phyloP scores from a whole-genome alignment of 2,113 vertebrate genomes.

The Gambusia holbrooki region DNA sequence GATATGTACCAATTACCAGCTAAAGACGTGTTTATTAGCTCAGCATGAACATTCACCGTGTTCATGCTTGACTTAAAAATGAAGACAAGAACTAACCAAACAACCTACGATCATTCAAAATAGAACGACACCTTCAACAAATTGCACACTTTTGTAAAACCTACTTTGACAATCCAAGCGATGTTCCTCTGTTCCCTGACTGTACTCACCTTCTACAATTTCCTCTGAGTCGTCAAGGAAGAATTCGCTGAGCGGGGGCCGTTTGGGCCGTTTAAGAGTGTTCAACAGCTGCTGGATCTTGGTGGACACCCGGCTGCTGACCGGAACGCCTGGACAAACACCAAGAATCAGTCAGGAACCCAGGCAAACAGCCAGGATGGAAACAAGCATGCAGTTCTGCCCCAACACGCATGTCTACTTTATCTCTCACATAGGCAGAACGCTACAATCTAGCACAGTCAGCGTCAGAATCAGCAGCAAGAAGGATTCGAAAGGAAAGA shows the following conservation, averaged over 20 bases:
- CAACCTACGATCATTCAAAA: not conserved
- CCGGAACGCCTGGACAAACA: constrained; percentile 88
- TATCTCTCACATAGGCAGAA: constrained; percentile 39
- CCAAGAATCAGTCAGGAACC: constrained; percentile 43
- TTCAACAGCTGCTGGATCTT: constrained; percentile 98
- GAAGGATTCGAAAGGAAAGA: constrained; percentile 54
- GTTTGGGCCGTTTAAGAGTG: constrained; percentile 96
- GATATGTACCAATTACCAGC: not conserved
- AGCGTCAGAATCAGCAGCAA: constrained; percentile 48
- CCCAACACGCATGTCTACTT: constrained; percentile 36
- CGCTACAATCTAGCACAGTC: constrained; percentile 49
- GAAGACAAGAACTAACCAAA: not conserved
- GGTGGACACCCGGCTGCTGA: constrained; percentile 94
- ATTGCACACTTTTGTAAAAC: not conserved
- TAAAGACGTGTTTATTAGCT: not conserved
- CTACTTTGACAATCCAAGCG: not conserved
- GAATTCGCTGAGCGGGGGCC: constrained; percentile 93
- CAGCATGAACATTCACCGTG: not conserved
- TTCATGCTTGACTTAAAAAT: not conserved
- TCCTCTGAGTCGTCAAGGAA: constrained; percentile 97
- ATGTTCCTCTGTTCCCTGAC: not conserved
- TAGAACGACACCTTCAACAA: not conserved
- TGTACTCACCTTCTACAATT: constrained; percentile 95
- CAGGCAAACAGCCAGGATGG: constrained; percentile 21
- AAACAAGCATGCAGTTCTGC: constrained; percentile 46